These are phyloP conservation scores for Pseudopodoces humilis DNA, from an alignment of 2,113 vertebrate genomes.

Conservation along the genomic window DNA sequence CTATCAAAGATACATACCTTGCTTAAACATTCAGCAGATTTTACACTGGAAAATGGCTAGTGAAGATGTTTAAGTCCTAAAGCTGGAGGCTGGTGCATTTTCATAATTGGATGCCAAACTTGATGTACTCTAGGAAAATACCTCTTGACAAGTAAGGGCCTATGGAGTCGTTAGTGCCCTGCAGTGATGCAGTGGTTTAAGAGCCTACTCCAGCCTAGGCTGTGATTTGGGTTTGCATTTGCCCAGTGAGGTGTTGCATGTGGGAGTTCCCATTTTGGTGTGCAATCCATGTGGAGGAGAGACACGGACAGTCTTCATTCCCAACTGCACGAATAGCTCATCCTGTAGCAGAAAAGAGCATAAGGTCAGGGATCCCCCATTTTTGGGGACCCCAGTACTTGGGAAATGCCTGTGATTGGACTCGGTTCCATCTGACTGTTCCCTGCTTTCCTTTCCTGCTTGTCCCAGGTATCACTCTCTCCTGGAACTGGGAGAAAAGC, in stretches of 20 bases:
- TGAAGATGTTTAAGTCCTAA: not conserved
- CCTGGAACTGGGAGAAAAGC: conserved; percentile 91
- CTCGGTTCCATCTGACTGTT: not conserved
- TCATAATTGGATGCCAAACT: not conserved
- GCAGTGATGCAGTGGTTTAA: not conserved
- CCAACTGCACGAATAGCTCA: not conserved
- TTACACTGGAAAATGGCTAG: not conserved
- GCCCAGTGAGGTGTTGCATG: not conserved
- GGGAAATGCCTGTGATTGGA: not conserved
- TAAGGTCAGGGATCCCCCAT: not conserved
- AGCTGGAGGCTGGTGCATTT: not conserved
- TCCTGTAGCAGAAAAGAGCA: not conserved
- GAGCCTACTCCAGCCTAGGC: not conserved
- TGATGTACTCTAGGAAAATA: not conserved
- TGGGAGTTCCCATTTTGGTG: not conserved
- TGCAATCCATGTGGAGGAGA: not conserved
- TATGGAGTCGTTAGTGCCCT: not conserved
- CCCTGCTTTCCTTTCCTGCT: not conserved
- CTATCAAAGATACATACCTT: not conserved
- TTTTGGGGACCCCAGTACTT: not conserved
- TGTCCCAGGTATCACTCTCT: conserved; percentile 86
- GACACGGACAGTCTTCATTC: not conserved
- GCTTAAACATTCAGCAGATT: not conserved
- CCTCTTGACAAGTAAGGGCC: not conserved
- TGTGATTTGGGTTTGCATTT: not conserved